Percentiles rank a stretch among this genome's conserved stretches.
These are phyloP conservation scores for Siderastrea radians DNA, from an alignment of 92 coral and sea anemone genomes.

Conservation along the genomic window DNA sequence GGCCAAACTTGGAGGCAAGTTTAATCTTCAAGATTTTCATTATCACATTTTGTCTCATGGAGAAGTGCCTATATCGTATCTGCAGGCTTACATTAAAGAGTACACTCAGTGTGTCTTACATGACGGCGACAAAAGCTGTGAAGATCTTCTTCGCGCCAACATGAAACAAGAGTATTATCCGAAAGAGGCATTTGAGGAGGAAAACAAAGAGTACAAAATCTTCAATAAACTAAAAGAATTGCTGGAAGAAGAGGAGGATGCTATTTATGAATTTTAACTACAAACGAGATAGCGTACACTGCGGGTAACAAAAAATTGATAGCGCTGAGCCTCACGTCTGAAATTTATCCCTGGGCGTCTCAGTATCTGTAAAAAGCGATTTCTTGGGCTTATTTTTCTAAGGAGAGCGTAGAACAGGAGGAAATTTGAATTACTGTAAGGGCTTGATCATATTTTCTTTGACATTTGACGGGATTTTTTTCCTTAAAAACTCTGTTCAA, in stretches of 20 bases:
- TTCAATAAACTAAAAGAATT: background rate
- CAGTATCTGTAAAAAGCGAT: no score
- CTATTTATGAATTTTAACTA: background rate
- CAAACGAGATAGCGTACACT: background rate
- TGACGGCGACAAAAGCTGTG: conserved; percentile 42
- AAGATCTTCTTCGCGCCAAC: conserved; percentile 13
- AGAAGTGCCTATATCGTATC: conserved; percentile 57
- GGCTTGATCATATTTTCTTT: no score
- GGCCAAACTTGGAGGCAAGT: conserved; percentile 50
- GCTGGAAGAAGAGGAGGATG: background rate
- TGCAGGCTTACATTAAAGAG: conserved; percentile 44
- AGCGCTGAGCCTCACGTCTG: no score
- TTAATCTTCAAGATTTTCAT: conserved; percentile 66
- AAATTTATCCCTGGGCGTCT: no score
- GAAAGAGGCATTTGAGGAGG: background rate
- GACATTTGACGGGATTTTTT: no score
- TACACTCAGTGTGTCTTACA: conserved; percentile 56
- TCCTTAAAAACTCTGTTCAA: no score
- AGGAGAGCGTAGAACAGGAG: no score
- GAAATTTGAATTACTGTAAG: no score
- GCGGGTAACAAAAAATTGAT: no score
- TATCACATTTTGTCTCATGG: conserved; percentile 65
- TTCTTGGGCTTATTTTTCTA: no score
- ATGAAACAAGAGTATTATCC: background rate
- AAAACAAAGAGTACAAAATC: background rate